Evolutionary conservation across 2,113 vertebrate genomes (phyloP).

Genomic region (Harpagus bidentatus): DNA sequence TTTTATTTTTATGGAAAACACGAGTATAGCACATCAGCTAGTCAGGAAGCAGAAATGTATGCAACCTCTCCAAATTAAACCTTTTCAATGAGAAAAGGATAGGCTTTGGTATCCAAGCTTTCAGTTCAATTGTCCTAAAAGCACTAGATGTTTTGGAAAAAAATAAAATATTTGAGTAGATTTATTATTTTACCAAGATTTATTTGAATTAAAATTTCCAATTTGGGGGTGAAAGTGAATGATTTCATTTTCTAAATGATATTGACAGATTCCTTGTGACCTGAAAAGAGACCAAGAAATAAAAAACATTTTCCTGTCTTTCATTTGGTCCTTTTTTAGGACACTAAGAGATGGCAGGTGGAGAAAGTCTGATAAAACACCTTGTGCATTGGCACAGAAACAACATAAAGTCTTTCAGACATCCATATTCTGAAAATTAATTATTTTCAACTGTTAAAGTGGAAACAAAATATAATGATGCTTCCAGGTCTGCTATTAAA

Average conservation of each 20-base stretch:
- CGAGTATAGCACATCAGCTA: background rate
- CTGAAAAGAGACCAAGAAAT: background rate
- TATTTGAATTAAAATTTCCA: background rate
- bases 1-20: background rate
- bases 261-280: background rate
- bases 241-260: background rate
- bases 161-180: background rate
- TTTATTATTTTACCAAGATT: background rate
- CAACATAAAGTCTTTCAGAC: background rate
- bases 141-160: background rate
- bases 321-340: background rate
- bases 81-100: background rate
- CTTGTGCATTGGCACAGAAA: background rate
- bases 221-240: accelerated
- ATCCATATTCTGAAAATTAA: background rate
- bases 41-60: background rate
- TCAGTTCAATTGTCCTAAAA: background rate
- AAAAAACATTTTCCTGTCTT: background rate
- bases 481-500: background rate
- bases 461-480: background rate
- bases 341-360: background rate
- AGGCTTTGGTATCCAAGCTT: background rate
- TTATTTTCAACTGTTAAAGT: background rate
- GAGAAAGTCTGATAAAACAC: background rate
- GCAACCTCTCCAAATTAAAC: background rate